Evolutionary conservation across 30 jellyfish, hydroid and myxozoan species (phyloP).

Genomic region (Nemopilema nomurai): DNA sequence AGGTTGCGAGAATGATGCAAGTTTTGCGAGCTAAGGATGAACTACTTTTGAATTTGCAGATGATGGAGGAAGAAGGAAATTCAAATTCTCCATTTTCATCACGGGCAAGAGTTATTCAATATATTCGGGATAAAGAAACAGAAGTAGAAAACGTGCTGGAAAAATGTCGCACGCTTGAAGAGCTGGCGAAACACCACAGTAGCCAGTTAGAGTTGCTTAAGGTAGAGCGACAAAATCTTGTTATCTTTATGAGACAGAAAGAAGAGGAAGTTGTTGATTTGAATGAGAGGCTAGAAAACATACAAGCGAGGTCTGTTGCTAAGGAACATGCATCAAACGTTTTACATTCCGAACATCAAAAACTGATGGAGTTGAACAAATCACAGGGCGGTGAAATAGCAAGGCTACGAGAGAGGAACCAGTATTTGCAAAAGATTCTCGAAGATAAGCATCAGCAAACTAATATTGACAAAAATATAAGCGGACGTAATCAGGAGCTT

Average conservation of each 20-base stretch:
- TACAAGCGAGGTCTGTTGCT: conserved; percentile 71
- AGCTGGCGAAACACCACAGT: conserved; percentile 53
- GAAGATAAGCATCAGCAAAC: conserved; percentile 54
- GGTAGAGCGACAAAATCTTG: conserved; percentile 60
- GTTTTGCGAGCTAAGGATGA: conserved; percentile 73
- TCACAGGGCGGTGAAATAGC: conserved; percentile 83
- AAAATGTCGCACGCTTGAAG: conserved; percentile 57
- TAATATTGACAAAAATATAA: conserved; percentile 20
- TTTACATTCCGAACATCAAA: conserved; percentile 73
- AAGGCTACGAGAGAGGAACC: conserved; percentile 67
- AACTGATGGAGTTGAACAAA: conserved; percentile 58
- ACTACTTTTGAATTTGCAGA: conserved; percentile 54
- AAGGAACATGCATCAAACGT: conserved; percentile 79
- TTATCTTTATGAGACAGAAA: conserved; percentile 26
- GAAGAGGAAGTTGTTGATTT: conserved; percentile 73
- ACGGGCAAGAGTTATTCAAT: conserved; percentile 55
- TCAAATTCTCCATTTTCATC: conserved; percentile 57
- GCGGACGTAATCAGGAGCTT: conserved; percentile 36
- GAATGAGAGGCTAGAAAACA: conserved; percentile 70
- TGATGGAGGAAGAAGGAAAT: conserved; percentile 53
- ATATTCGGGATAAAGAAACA: conserved; percentile 55
- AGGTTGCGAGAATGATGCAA: conserved; percentile 68
- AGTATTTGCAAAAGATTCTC: conserved; percentile 52
- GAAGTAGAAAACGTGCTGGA: conserved; percentile 33
- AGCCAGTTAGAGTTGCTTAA: conserved; percentile 64